Percentiles rank a stretch among this genome's conserved stretches.
phyloP scores from a whole-genome alignment of 2,888 invertebrate genomes.

The Magallana nippona region DNA sequence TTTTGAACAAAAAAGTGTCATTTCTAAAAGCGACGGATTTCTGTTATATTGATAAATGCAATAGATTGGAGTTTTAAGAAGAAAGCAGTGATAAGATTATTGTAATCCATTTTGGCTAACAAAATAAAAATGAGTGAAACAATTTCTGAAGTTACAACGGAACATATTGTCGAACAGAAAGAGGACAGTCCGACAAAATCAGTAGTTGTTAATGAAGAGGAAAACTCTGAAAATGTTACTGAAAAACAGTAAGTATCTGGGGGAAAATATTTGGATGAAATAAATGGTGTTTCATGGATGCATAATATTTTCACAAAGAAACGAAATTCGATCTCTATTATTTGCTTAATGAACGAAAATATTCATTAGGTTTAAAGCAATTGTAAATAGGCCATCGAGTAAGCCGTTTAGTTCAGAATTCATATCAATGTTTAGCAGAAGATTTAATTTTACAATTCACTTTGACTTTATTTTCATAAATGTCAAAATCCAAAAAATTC shows the following conservation, averaged over 20 bases:
- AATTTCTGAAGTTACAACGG: not conserved
- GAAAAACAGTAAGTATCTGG: not conserved
- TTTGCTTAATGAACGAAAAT: too few relatives aligned
- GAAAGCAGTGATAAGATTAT: not conserved
- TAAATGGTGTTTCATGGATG: not conserved
- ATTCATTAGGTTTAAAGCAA: too few relatives aligned
- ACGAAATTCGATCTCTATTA: too few relatives aligned
- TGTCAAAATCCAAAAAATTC: too few relatives aligned
- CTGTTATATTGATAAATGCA: not conserved
- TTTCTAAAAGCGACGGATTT: constrained; percentile 1
- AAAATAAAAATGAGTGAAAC: constrained; percentile 8
- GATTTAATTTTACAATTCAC: too few relatives aligned
- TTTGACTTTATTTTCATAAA: too few relatives aligned
- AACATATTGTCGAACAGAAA: not conserved
- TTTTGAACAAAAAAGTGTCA: not conserved
- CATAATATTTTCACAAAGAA: too few relatives aligned
- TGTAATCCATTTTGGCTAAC: not conserved
- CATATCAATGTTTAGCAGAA: too few relatives aligned
- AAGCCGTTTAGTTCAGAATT: too few relatives aligned
- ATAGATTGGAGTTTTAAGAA: not conserved
- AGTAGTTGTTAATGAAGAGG: not conserved
- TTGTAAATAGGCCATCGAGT: too few relatives aligned
- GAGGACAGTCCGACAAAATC: not conserved
- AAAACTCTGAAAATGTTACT: not conserved
- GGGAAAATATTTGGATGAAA: not conserved